Evolutionary conservation across 2,113 vertebrate genomes (phyloP).

Genomic region (Ictidomys tridecemlineatus): DNA sequence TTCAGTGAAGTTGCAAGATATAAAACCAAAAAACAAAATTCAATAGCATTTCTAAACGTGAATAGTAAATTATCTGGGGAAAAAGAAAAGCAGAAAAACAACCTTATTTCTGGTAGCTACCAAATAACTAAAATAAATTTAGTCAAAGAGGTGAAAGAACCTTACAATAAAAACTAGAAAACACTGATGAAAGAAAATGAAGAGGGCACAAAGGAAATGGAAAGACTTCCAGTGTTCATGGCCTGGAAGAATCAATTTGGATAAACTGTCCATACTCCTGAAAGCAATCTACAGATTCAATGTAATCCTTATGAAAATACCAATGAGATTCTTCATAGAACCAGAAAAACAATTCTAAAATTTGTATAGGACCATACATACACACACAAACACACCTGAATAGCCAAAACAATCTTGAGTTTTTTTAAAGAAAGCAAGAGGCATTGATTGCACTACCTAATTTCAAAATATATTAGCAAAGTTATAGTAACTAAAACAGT

Average conservation of each 20-base stretch:
- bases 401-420: neutral
- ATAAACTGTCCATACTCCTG: neutral
- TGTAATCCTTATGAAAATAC: neutral
- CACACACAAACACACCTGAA: neutral
- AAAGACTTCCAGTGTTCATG: neutral
- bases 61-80: neutral
- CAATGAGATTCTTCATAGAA: neutral
- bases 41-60: neutral
- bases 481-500: neutral
- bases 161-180: neutral
- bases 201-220: neutral
- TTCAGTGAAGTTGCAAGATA: neutral
- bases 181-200: neutral
- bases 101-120: neutral
- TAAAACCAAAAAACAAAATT: neutral
- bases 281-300: neutral
- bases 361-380: neutral
- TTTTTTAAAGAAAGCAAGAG: neutral
- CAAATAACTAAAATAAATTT: neutral
- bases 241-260: neutral
- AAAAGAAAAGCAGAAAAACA: neutral
- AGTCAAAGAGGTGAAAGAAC: neutral
- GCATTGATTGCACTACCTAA: neutral
- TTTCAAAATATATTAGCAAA: neutral
- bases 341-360: neutral